Conservation (phyloP, 2,888 invertebrate species). For the Polymixis lichenea region DNA sequence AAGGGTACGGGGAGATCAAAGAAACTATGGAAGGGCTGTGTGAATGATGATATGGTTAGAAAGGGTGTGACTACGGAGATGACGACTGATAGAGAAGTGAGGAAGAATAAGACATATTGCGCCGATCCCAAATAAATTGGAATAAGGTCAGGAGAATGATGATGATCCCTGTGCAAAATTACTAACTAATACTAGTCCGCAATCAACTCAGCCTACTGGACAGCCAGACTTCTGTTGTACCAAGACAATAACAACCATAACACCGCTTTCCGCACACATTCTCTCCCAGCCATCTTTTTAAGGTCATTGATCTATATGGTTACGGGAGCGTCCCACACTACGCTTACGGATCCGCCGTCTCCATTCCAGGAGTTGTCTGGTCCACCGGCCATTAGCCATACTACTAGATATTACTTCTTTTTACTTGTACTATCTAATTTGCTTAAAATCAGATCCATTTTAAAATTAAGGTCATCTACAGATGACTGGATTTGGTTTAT, state of each 20-base stretch:
- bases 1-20: no score
- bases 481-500: constrained; percentile 34
- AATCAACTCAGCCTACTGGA: neutral
- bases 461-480: constrained; percentile 36
- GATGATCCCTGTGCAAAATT: no score
- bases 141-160: no score
- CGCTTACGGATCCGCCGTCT: neutral
- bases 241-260: neutral
- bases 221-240: neutral
- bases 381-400: neutral
- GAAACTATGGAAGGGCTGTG: no score
- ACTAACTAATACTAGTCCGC: neutral
- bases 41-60: no score
- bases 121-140: no score
- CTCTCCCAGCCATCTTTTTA: neutral
- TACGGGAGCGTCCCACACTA: neutral
- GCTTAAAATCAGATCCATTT: constrained; percentile 48
- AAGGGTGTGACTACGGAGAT: no score
- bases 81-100: no score
- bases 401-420: neutral
- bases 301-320: neutral
- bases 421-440: constrained; percentile 36
- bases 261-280: neutral
- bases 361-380: neutral
- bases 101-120: no score